Evolutionary conservation across 2,888 invertebrate genomes (phyloP).

Genomic region (Oithona nana): DNA sequence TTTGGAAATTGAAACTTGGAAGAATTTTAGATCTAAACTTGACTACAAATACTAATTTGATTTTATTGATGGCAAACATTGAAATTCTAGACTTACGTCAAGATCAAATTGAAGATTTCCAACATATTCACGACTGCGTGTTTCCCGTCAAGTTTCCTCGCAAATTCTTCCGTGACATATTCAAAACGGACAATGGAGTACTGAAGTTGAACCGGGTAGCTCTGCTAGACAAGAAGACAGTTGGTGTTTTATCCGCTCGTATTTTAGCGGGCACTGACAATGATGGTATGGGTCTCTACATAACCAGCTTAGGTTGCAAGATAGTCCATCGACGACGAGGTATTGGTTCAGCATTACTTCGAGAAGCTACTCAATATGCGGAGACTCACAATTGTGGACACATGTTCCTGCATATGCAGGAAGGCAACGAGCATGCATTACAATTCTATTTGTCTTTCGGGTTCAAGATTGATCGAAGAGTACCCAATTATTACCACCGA

Average conservation of each 20-base stretch:
- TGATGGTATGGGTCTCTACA: background rate
- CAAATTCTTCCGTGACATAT: background rate
- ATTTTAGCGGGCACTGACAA: background rate
- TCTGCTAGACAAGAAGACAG: background rate
- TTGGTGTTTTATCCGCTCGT: background rate
- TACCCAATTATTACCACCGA: background rate
- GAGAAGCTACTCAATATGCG: background rate
- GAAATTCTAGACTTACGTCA: background rate
- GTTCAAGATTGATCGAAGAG: background rate
- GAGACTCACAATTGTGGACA: background rate
- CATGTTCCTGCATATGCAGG: background rate
- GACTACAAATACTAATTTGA: no score
- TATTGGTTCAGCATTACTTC: background rate
- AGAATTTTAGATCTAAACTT: no score
- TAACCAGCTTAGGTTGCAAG: background rate
- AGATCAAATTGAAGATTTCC: background rate
- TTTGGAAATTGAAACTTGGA: no score
- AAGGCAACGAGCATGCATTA: background rate
- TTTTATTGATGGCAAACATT: no score
- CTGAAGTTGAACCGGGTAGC: background rate
- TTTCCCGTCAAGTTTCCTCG: background rate
- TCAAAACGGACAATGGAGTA: background rate
- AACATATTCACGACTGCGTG: background rate
- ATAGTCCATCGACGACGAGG: background rate
- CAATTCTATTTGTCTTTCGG: background rate